Conservation (phyloP, 2,797 vertebrate genomes). For the Gorsachius magnificus region DNA sequence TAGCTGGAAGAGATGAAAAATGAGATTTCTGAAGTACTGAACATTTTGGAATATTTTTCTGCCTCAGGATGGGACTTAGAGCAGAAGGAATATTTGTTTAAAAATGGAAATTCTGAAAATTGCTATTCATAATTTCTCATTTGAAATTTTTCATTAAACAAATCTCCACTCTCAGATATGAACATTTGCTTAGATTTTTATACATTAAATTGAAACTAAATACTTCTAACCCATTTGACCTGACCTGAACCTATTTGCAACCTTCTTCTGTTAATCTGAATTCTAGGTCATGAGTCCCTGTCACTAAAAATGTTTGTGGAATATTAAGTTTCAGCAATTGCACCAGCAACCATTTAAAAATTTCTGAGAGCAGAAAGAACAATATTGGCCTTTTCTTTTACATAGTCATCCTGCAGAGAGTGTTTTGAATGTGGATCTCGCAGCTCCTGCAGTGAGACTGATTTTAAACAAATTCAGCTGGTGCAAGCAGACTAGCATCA, state of each 20-base stretch:
- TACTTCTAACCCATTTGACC: not conserved
- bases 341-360: not conserved
- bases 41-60: not conserved
- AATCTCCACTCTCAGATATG: not conserved
- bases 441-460: not conserved
- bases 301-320: not conserved
- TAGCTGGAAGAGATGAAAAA: not conserved
- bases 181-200: not conserved
- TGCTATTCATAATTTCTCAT: not conserved
- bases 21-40: not conserved
- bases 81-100: not conserved
- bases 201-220: not conserved
- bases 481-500: not conserved
- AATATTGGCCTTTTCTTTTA: not conserved
- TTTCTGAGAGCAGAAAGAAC: not conserved
- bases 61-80: not conserved
- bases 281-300: not conserved
- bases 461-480: not conserved
- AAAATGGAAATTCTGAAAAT: not conserved
- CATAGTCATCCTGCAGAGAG: not conserved
- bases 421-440: not conserved
- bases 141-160: not conserved
- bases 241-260: not conserved
- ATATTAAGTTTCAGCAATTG: not conserved
- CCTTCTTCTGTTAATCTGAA: not conserved